Conservation (phyloP, 2,888 invertebrate species). For the Agriopis leucophaearia region DNA sequence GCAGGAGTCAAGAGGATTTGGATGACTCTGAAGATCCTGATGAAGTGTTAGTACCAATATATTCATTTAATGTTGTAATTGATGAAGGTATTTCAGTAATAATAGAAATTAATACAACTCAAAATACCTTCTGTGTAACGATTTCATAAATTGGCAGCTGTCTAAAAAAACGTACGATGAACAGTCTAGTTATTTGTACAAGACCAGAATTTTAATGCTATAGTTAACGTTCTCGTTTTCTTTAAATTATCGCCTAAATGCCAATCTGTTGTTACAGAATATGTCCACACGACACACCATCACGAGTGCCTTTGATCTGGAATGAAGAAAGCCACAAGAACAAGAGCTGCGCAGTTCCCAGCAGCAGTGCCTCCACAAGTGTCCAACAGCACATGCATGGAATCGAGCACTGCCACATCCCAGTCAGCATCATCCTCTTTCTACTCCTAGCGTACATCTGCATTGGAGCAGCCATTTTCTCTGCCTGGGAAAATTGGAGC, state of each 20-base stretch:
- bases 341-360: slow-evolving; percentile 73
- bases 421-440: slow-evolving; percentile 86
- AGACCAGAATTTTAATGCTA: no score
- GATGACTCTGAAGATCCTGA: slow-evolving; percentile 88
- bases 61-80: no score
- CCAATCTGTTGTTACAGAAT: slow-evolving; percentile 65
- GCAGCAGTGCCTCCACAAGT: slow-evolving; percentile 71
- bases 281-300: slow-evolving; percentile 90
- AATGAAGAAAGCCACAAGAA: slow-evolving; percentile 77
- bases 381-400: slow-evolving; percentile 68
- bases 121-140: no score
- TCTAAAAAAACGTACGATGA: no score
- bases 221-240: no score
- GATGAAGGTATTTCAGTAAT: no score
- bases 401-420: slow-evolving; percentile 78
- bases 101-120: no score
- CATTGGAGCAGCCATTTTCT: slow-evolving; percentile 91
- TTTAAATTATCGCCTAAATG: background rate
- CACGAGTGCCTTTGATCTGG: slow-evolving; percentile 91
- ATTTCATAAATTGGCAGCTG: no score
- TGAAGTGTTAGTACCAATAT: slow-evolving; percentile 68
- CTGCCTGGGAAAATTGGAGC: slow-evolving; percentile 93
- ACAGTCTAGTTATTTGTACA: no score
- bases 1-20: slow-evolving; percentile 83
- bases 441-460: slow-evolving; percentile 91